Evolutionary conservation across 1,140 invertebrate genomes (phyloP), one percentile per base, ranked within the genome.

Genomic region (Ylistrum balloti): DNA sequence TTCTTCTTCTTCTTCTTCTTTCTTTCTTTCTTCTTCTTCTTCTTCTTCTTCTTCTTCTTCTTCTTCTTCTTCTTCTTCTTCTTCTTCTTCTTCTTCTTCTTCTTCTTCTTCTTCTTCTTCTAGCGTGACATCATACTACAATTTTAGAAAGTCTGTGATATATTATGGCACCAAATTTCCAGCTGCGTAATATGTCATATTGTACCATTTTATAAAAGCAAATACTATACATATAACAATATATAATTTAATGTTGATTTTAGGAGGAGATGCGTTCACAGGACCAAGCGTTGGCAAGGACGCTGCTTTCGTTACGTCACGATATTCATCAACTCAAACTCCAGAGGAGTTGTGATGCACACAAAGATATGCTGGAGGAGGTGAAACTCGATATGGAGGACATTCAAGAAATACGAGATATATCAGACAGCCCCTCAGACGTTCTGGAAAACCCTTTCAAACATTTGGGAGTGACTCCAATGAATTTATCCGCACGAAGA

Each of bases 281-380:
- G 48, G 95, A 96, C 91, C 94, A 96, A 88, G 88, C 88, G 9
- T 90, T 96, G 32, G 95, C 95, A 0, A 90, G 95, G 13, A 94
- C 94, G 45, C 90, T 96, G 22, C 48, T 96, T 28, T 91, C 93
- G 22, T 91, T 96, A 38, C 94, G 95, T 28, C 93, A 95, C 22
- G 94, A 95, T 34, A 95, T 96, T 11, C 93, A 95, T 85, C 90
- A 93, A 35, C 90, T 96, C 22, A 95, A 95, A 86, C 91, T 96
- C 33, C 91, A 93, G 22, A 56, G 94, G 17, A 95, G 93, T 87
- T 94, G 94, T 48, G 91, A 95, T 56, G 93, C 94, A 33, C 95
- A 96, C 88, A 91, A 93, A 34, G 95, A 95, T 17, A 93, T 95
- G 93, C 87, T 96, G 28, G 95, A 95, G 13, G 95, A 95, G 87